A percentile compares a stretch with the other conserved stretches of the same genome.
phyloP scores from a whole-genome alignment of 2,797 vertebrate species.

The Onychomys arenicola region DNA sequence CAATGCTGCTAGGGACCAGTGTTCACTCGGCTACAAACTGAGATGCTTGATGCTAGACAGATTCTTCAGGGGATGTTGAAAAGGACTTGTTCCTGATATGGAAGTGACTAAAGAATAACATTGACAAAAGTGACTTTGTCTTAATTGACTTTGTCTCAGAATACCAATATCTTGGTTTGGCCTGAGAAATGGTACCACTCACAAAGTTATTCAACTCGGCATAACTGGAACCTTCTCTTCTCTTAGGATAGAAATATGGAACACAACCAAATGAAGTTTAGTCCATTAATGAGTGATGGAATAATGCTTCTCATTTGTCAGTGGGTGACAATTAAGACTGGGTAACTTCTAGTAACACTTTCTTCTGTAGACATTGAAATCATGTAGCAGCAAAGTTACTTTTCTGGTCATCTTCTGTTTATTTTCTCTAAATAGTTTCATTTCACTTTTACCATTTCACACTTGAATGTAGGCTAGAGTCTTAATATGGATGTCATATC shows the following conservation, averaged over 20 bases:
- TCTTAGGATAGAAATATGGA: background rate
- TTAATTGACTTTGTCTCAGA: background rate
- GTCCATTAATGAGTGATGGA: background rate
- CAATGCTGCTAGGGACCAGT: background rate
- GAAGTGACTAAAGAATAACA: background rate
- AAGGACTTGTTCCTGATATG: background rate
- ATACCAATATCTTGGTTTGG: background rate
- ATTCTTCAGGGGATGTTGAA: background rate
- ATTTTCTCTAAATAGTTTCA: background rate
- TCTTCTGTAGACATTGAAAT: background rate
- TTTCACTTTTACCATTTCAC: background rate
- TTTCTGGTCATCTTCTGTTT: background rate
- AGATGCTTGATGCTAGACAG: background rate
- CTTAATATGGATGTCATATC: background rate
- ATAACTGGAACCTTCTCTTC: background rate
- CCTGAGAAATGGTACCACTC: background rate
- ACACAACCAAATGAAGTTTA: background rate
- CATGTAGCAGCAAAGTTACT: background rate
- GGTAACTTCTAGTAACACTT: background rate
- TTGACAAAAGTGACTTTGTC: background rate
- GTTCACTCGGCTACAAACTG: background rate
- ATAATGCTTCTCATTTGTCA: background rate
- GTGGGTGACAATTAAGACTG: background rate
- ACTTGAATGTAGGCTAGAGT: background rate
- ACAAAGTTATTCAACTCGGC: conserved; percentile 9